Evolutionary conservation across 2,888 invertebrate genomes (phyloP), one percentile per base, ranked within the genome.

Genomic region (Cryptocephalus moraei): DNA sequence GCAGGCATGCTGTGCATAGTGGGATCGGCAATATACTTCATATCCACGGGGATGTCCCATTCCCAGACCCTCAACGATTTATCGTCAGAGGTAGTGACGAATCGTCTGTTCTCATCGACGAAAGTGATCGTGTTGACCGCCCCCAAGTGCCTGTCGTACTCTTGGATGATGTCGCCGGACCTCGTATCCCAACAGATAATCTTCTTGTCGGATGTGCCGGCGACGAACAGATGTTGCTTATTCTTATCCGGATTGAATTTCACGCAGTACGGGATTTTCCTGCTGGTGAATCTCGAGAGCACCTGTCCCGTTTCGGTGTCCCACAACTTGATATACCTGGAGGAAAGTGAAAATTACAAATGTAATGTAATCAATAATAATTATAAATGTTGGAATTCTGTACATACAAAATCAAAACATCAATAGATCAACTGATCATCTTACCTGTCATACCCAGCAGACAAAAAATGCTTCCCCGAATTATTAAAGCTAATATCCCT

Each of bases 1-100:
- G 94, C 87, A 0, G 99, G 99, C 84, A 99, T 91, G 6, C 97
- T 96, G 72, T 99, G 99, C 93, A 99, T 95, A 0, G 92, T 85
- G 0, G 99, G 97, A 72, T 99, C 99, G 1, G 99, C 99, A 55
- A 99, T 97, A 71, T 99, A 95, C 69, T 99, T 99, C 88, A 99
- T 99, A 71, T 99, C 99, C 1, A 99, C 99, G 0, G 92, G 92
- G 62, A 92, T 92, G 66, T 92, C 91, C 97, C 99, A 99, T 76
- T 99, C 99, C 99, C 99, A 99, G 42, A 99, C 95, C 44, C 99
- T 76, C 57, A 99, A 77, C 66, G 94, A 95, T 73, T 99, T 99
- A 70, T 99, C 99, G 68, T 99, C 99, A 0, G 97, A 97, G 0
- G 99, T 97, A 11, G 97, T 94, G 4, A 97, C 96, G 72, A 99